phyloP scores from a whole-genome alignment of 2,113 vertebrate genomes.

The Fregata magnificens region DNA sequence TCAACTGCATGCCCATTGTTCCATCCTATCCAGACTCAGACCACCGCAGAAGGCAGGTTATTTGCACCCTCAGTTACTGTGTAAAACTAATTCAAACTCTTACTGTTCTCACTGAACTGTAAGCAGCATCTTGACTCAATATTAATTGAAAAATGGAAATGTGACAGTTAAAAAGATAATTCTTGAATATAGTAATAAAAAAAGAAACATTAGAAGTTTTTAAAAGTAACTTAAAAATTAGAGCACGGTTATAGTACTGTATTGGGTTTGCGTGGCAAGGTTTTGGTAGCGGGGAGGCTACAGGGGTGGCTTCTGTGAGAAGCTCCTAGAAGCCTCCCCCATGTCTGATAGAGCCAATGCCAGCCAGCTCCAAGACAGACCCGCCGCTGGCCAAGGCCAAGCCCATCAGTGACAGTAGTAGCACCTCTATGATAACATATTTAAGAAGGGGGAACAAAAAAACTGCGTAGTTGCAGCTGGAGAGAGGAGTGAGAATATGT shows the following conservation, averaged over 20 bases:
- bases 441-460: no score
- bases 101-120: neutral
- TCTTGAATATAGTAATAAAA: neutral
- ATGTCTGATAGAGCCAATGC: no score
- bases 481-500: no score
- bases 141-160: neutral
- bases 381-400: no score
- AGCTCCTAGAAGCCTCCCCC: no score
- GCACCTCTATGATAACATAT: no score
- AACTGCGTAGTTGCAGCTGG: no score
- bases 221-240: neutral
- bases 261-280: no score
- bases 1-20: neutral
- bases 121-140: neutral
- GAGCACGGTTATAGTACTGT: neutral
- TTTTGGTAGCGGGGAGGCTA: no score
- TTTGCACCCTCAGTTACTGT: neutral
- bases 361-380: no score
- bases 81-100: neutral
- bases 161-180: neutral
- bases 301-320: no score
- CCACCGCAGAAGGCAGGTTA: neutral
- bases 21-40: neutral
- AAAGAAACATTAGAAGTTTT: neutral
- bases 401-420: no score